Evolutionary conservation across 2,113 vertebrate genomes (phyloP), one percentile per base, ranked within the genome.

Genomic region (Pseudolaguvia tuberculata): DNA sequence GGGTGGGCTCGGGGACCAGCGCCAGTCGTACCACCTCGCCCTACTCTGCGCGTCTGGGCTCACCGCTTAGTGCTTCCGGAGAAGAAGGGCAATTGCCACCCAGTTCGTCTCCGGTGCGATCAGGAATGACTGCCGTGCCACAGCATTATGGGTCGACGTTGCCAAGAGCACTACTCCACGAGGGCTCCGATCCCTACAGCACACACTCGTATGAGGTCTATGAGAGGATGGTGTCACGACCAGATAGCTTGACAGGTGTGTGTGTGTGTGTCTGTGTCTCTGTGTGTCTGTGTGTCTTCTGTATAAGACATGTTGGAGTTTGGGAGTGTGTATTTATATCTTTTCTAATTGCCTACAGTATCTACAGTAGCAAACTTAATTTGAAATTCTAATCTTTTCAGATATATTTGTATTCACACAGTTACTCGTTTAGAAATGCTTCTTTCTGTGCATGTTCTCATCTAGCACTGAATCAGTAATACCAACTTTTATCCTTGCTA

Each of bases 41-140:
- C 0, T 96, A 94, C 84, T 84, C 91, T 0, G 85, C 80, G 51
- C 90, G 93, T 47, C 87, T 95, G 14, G 92, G 93, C 71, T 97
- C 96, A 0, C 95, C 95, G 0, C 88, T 95, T 12, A 91, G 92
- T 0, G 87, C 93, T 23, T 25, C 84, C 0, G 94, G 95, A 13
- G 90, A 83, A 78, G 87, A 91, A 89, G 66, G 57, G 0, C 79
- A 78, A 0, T 31, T 35, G 3, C 85, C 84, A 75, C 82, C 85
- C 6, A 88, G 88, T 0, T 87, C 89, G 1, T 96, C 95, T 79
- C 96, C 96, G 0, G 91, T 93, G 79, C 91, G 92, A 18, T 83
- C 94, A 0, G 78, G 78, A 20, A 80, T 78, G 68, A 52, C 56
- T 0, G 78, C 78, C 2, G 70, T 76, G 25, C 78, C 78, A 1